Evolutionary conservation across 1,140 invertebrate genomes (phyloP), one percentile per base, ranked within the genome.

Genomic region (Globodera ellingtonae): DNA sequence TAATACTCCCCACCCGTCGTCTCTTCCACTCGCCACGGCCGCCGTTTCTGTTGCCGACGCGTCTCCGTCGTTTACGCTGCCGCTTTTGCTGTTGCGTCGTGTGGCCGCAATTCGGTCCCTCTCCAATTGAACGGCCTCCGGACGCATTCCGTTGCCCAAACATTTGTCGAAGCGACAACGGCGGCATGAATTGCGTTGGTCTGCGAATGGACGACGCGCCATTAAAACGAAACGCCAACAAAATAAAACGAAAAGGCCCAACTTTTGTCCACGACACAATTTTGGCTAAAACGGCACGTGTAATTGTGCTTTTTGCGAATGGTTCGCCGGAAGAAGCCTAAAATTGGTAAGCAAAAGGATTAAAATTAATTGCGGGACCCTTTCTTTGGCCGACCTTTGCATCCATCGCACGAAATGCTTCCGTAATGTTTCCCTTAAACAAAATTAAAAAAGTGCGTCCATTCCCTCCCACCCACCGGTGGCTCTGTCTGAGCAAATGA

Each of bases 241-340:
- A 24, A 24, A 62, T 24, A 74, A 21, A 59, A 15, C 56, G 69
- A 67, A 67, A 79, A n/a, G 3, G 48, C 59, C 82, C 35, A 72
- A 86, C 85, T 79, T 79, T 86, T 87, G 89, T 98, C 95, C 52
- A 98, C 95, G 0, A 95, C 93, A 88, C 97, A 98, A 89, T 94
- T 94, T 87, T 95, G 92, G 86, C 92, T 94, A 90, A 96, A 97
- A 90, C 96, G 93, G 92, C 97, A 98, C 0, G 94, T 94, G 90
- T 98, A 99, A 5, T 94, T 91, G 90, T 98, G 96, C 90, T 96
- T 97, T 90, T 98, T 98, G 59, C 97, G 91, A 0, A 98, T 95
- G 69, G 94, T 95, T 70, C 95, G 90, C 50, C 95, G 90, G 89
- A 97, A 97, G 90, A 97, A 97, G 44, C 56, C 10, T 62, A 62